These are phyloP conservation scores for Montipora capricornis DNA, from an alignment of 64 coral and sea anemone genomes.

Conservation along the genomic window DNA sequence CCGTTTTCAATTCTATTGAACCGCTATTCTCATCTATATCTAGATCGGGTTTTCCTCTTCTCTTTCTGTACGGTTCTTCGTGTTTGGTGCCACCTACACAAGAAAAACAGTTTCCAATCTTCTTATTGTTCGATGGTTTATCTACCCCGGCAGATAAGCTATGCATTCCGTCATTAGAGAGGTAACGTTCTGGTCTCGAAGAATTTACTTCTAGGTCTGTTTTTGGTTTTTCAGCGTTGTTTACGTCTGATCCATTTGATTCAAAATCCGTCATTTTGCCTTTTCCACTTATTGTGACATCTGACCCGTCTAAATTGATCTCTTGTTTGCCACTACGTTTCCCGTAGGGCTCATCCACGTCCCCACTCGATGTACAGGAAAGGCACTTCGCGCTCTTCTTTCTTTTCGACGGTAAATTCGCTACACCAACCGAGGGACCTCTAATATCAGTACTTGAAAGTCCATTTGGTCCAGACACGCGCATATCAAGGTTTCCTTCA, in stretches of 20 bases:
- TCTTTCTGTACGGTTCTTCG: slow-evolving; percentile 11
- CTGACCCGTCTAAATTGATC: background rate
- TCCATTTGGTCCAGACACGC: background rate
- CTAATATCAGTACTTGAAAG: background rate
- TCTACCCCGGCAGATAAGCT: background rate
- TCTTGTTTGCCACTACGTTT: background rate
- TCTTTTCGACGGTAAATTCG: background rate
- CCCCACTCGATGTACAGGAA: slow-evolving; percentile 14
- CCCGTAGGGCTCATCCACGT: slow-evolving; percentile 9
- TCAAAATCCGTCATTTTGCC: background rate
- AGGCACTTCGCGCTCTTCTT: slow-evolving; percentile 22
- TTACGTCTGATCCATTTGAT: background rate
- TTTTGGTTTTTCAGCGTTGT: background rate
- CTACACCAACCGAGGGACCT: background rate
- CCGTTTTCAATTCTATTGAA: background rate
- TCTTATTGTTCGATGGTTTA: background rate
- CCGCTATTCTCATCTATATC: background rate
- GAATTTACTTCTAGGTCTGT: background rate
- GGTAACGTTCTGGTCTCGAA: background rate
- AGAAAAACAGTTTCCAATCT: background rate
- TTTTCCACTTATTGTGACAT: background rate
- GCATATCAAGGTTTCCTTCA: background rate
- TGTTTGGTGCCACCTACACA: slow-evolving; percentile 11
- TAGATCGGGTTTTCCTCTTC: background rate
- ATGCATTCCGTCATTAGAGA: background rate